A percentile compares a stretch with the other conserved stretches of the same genome.
These are phyloP conservation scores for Gobio gobio DNA, from an alignment of 2,113 vertebrate species.

Conservation along the genomic window DNA sequence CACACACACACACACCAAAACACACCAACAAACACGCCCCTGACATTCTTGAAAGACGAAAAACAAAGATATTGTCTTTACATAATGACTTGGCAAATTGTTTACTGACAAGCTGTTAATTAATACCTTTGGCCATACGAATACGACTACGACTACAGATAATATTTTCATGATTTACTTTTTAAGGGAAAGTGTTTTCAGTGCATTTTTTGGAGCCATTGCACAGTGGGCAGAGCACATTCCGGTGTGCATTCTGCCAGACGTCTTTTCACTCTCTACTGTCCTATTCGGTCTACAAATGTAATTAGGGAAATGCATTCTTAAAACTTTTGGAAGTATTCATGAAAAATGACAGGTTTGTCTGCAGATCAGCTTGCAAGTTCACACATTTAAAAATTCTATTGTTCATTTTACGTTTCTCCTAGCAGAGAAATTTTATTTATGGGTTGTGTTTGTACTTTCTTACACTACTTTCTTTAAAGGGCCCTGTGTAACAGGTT, in stretches of 20 bases:
- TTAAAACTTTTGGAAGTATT: background rate
- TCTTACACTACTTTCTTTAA: background rate
- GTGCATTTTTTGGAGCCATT: background rate
- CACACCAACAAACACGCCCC: no score
- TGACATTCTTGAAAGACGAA: background rate
- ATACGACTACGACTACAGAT: background rate
- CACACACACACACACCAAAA: no score
- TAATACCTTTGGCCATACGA: background rate
- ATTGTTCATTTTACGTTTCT: background rate
- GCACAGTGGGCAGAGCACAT: background rate
- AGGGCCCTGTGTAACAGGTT: constrained; percentile 30
- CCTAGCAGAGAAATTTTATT: background rate
- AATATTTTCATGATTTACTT: background rate
- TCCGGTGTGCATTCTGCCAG: background rate
- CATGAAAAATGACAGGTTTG: background rate
- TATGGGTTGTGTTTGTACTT: background rate
- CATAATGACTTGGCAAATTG: background rate
- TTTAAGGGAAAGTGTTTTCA: background rate
- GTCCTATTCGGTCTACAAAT: no score
- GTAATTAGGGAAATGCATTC: background rate
- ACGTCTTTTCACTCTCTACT: no score
- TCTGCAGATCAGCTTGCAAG: background rate
- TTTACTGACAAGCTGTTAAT: background rate
- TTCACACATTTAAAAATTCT: background rate
- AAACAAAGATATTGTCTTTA: background rate